phyloP scores from a whole-genome alignment of 2,888 invertebrate genomes.

The Tetheella fluctuosa region DNA sequence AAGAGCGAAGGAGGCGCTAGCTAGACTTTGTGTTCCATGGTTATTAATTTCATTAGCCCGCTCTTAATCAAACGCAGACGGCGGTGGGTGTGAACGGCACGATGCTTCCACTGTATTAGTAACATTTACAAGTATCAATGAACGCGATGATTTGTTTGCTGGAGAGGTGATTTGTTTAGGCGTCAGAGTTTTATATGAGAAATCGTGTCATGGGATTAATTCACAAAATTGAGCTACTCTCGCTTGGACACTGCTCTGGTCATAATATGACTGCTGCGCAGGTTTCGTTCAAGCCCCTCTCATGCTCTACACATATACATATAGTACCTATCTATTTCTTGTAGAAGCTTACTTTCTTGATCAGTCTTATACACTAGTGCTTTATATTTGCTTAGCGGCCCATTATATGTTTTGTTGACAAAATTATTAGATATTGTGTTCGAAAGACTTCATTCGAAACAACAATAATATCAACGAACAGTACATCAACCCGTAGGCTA shows the following conservation, averaged over 20 bases:
- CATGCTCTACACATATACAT: neutral
- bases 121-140: slow-evolving; percentile 54
- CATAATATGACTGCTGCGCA: no score
- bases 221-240: slow-evolving; percentile 12
- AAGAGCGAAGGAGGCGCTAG: slow-evolving; percentile 70
- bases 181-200: slow-evolving; percentile 26
- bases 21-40: slow-evolving; percentile 64
- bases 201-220: slow-evolving; percentile 16
- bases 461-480: slow-evolving; percentile 18
- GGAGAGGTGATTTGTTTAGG: slow-evolving; percentile 36
- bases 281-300: neutral
- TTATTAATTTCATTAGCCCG: slow-evolving; percentile 81
- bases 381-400: no score
- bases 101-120: slow-evolving; percentile 45
- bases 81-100: slow-evolving; percentile 59
- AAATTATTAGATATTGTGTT: no score
- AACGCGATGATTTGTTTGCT: slow-evolving; percentile 26
- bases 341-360: no score
- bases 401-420: no score
- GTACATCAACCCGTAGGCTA: slow-evolving; percentile 38
- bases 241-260: no score
- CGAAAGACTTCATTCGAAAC: neutral
- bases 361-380: no score
- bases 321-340: no score
- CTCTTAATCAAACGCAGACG: slow-evolving; percentile 74